Evolutionary conservation across 2,888 invertebrate genomes (phyloP).

Genomic region (Clitarchus hookeri): DNA sequence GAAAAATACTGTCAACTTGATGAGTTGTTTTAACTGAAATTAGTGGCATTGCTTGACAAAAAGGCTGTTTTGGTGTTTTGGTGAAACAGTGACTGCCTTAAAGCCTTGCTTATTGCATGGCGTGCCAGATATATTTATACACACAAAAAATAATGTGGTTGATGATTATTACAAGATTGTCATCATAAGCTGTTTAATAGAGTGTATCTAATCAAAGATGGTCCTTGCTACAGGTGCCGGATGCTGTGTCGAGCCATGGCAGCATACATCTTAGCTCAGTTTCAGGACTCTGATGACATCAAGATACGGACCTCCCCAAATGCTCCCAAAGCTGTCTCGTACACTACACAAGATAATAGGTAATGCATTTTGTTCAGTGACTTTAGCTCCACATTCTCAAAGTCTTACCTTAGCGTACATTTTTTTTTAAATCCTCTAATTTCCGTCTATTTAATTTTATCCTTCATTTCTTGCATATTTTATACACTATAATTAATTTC

Average conservation of each 20-base stretch:
- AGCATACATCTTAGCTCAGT: conserved; percentile 46
- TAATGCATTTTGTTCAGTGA: conserved; percentile 18
- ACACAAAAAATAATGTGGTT: too few species aligned
- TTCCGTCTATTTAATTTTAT: background rate
- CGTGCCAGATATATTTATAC: too few species aligned
- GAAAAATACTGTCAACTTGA: too few species aligned
- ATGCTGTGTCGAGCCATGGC: conserved; percentile 46
- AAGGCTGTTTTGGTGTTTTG: too few species aligned
- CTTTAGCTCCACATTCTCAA: background rate
- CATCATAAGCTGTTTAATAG: background rate
- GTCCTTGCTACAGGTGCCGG: conserved; percentile 44
- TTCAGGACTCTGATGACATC: conserved; percentile 42
- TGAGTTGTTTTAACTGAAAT: too few species aligned
- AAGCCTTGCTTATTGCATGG: too few species aligned
- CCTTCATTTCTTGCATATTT: too few species aligned
- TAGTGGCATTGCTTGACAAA: too few species aligned
- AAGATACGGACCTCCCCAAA: conserved; percentile 36
- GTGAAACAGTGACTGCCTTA: too few species aligned
- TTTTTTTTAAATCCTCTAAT: background rate
- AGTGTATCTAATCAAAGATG: background rate
- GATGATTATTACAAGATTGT: too few species aligned
- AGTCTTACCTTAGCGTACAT: background rate
- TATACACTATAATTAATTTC: too few species aligned
- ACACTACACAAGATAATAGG: conserved; percentile 21
- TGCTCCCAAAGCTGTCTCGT: conserved; percentile 39